Conservation (phyloP, 1,140 invertebrate genomes). For the Leptopilina clavipes region DNA sequence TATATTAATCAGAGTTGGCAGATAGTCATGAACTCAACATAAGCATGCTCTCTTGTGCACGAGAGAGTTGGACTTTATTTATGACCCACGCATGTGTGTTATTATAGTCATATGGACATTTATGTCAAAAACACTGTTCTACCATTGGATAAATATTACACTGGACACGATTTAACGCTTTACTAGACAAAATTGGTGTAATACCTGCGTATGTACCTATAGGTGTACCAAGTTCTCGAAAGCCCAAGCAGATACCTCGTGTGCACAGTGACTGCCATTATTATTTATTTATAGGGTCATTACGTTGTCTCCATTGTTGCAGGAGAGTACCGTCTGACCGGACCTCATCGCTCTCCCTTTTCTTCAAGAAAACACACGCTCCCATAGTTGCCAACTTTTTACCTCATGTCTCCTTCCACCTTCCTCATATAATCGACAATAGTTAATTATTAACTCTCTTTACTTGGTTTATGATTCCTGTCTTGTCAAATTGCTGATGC, state of each 20-base stretch:
- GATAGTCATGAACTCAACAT: slow-evolving; percentile 10
- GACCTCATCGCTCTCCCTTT: slow-evolving; percentile 28
- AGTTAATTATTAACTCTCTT: slow-evolving; percentile 25
- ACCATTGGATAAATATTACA: not conserved
- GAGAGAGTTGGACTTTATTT: slow-evolving; percentile 19
- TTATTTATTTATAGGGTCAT: slow-evolving; percentile 35
- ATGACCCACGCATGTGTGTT: not conserved
- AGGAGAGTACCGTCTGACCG: slow-evolving; percentile 12
- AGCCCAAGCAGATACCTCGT: not conserved
- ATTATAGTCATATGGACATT: slow-evolving; percentile 31
- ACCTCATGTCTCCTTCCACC: not conserved
- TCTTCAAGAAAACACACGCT: not conserved
- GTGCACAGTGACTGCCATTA: slow-evolving; percentile 23
- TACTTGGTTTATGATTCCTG: slow-evolving; percentile 18
- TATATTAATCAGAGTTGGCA: slow-evolving; percentile 31
- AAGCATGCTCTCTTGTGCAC: no score
- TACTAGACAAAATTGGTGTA: slow-evolving; percentile 27
- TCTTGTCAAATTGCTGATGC: slow-evolving; percentile 23
- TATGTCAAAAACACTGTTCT: slow-evolving; percentile 18
- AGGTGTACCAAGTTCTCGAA: not conserved
- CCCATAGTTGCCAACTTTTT: not conserved
- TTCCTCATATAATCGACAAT: not conserved
- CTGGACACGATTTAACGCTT: slow-evolving; percentile 31
- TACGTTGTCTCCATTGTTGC: slow-evolving; percentile 32
- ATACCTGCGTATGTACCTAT: no score